phyloP scores from a whole-genome alignment of 2,113 vertebrate species.

The Glareola pratincola region DNA sequence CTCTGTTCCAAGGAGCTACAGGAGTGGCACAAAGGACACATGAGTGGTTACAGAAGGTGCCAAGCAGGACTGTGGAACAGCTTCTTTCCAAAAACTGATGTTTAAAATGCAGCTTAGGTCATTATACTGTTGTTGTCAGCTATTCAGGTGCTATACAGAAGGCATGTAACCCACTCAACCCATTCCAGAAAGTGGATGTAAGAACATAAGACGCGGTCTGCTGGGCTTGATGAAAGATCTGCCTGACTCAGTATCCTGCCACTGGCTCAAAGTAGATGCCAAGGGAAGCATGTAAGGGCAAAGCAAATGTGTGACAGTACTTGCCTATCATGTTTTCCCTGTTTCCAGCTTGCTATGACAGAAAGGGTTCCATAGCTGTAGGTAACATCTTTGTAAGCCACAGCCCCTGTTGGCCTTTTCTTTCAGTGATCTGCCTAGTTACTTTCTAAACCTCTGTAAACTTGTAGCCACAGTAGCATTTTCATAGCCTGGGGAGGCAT shows the following conservation, averaged over 20 bases:
- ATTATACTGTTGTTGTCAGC: not conserved
- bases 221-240: not conserved
- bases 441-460: not conserved
- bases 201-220: rapidly evolving
- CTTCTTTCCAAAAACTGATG: not conserved
- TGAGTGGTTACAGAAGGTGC: not conserved
- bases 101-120: not conserved
- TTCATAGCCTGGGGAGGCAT: not conserved
- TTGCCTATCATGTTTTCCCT: not conserved
- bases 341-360: not conserved
- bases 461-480: not conserved
- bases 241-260: not conserved
- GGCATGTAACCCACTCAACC: not conserved
- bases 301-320: not conserved
- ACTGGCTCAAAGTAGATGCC: not conserved
- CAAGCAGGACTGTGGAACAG: not conserved
- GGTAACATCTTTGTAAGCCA: not conserved
- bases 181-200: not conserved
- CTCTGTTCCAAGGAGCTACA: not conserved
- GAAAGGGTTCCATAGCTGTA: not conserved
- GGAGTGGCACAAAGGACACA: not conserved
- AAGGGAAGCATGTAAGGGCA: not conserved
- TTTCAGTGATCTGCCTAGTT: not conserved
- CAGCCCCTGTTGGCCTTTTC: not conserved
- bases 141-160: not conserved